phyloP scores from a whole-genome alignment of 2,113 vertebrate genomes.

The Syngnathus floridae region DNA sequence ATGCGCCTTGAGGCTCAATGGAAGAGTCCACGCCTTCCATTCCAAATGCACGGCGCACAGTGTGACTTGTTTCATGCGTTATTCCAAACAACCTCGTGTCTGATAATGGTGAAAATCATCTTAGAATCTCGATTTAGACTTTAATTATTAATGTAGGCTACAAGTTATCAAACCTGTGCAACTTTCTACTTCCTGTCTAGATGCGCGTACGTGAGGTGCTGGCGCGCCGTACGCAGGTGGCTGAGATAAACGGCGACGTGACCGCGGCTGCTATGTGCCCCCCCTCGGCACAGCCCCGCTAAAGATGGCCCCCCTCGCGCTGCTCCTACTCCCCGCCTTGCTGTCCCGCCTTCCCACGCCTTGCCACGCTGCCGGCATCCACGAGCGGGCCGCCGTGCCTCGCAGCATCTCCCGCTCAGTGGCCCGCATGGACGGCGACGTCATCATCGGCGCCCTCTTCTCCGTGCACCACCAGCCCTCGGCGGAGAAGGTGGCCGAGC shows the following conservation, averaged over 20 bases:
- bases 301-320: constrained; percentile 77
- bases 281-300: constrained; percentile 49
- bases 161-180: neutral
- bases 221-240: constrained; percentile 36
- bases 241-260: constrained; percentile 55
- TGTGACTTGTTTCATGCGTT: constrained; percentile 24
- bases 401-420: constrained; percentile 81
- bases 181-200: constrained; percentile 36
- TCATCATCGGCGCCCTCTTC: constrained; percentile 97
- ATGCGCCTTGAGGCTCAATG: constrained; percentile 22
- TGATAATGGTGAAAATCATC: neutral
- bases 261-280: constrained; percentile 59
- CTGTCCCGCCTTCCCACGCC: constrained; percentile 50
- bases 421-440: constrained; percentile 94
- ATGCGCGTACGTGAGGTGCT: constrained; percentile 45
- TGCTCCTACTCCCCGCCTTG: constrained; percentile 72
- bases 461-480: constrained; percentile 97
- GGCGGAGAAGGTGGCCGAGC: constrained; percentile 91
- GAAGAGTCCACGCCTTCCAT: neutral
- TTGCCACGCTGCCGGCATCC: constrained; percentile 53
- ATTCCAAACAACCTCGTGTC: constrained; percentile 19
- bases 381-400: constrained; percentile 67
- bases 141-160: neutral
- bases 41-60: neutral
- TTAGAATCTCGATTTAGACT: neutral